A percentile compares a stretch with the other conserved stretches of the same genome.
Evolutionary conservation across 2,113 vertebrate species (phyloP).

Genomic region (Perognathus longimembris): DNA sequence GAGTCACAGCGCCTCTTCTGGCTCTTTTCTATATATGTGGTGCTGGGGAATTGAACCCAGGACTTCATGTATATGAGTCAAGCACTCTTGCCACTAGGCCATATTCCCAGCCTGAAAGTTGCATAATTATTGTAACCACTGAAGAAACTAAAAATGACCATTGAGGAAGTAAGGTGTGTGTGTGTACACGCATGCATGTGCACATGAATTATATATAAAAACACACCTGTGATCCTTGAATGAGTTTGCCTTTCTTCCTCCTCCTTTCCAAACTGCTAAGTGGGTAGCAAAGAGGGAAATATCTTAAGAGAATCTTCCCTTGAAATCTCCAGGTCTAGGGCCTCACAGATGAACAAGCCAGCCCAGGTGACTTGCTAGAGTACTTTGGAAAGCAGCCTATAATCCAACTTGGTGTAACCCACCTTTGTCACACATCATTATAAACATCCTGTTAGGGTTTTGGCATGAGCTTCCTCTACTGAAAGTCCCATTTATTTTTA

Average conservation of each 20-base stretch:
- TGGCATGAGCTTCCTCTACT: background rate
- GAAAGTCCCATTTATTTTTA: background rate
- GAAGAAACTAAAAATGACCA: conserved; percentile 36
- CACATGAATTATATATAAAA: background rate
- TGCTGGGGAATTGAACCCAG: too few relatives aligned
- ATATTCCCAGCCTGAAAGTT: too few relatives aligned
- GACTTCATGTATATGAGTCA: too few relatives aligned
- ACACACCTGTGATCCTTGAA: background rate
- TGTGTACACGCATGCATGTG: fast-evolving
- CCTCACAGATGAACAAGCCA: background rate
- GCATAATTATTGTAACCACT: background rate
- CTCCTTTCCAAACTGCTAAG: background rate
- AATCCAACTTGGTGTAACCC: background rate
- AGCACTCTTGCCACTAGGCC: too few relatives aligned
- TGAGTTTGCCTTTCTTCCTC: background rate
- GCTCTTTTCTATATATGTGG: too few relatives aligned
- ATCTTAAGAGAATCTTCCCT: conserved; percentile 1
- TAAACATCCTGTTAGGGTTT: background rate
- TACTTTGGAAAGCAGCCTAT: background rate
- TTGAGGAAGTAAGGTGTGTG: conserved; percentile 33
- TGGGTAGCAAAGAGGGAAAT: background rate
- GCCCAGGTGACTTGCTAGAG: background rate
- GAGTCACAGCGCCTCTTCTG: too few relatives aligned
- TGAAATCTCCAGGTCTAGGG: background rate
- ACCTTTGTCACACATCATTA: background rate